Conservation (phyloP, 1,140 invertebrate genomes). For the Ridgeia piscesae region DNA sequence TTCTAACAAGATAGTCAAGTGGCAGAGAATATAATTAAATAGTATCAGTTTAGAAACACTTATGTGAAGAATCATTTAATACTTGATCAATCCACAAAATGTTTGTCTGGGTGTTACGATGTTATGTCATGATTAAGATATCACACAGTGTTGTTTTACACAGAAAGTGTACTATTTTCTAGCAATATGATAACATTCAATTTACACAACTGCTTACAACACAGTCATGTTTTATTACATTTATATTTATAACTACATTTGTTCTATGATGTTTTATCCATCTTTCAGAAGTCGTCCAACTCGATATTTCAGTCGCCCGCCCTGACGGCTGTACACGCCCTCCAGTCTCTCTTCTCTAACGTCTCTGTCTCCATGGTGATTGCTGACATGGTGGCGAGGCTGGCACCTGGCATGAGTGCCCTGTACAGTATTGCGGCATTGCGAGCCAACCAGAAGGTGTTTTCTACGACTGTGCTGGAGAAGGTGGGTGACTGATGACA, state of each 20-base stretch:
- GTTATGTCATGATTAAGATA: neutral
- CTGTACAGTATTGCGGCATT: constrained; percentile 6
- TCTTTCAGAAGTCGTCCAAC: neutral
- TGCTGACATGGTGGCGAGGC: constrained; percentile 33
- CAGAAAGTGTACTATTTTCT: neutral
- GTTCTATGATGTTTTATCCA: neutral
- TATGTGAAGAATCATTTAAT: too few species aligned
- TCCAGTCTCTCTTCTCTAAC: constrained; percentile 39
- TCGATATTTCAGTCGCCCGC: neutral
- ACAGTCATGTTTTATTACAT: neutral
- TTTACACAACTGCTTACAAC: neutral
- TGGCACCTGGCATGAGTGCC: neutral
- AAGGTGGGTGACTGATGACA: constrained; percentile 42
- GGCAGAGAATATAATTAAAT: too few species aligned
- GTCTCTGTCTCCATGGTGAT: constrained; percentile 39
- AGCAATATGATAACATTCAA: neutral
- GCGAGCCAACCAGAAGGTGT: constrained; percentile 35
- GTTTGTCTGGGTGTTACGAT: too few species aligned
- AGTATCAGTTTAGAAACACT: too few species aligned
- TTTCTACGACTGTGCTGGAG: constrained; percentile 36
- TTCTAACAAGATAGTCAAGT: neutral
- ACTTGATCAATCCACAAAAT: too few species aligned
- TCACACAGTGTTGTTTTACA: neutral
- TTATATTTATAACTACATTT: neutral
- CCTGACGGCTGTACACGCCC: constrained; percentile 31